A percentile compares a stretch with the other conserved stretches of the same genome.
Evolutionary conservation across 2,797 vertebrate genomes (phyloP).

Genomic region (Aythya fuligula): DNA sequence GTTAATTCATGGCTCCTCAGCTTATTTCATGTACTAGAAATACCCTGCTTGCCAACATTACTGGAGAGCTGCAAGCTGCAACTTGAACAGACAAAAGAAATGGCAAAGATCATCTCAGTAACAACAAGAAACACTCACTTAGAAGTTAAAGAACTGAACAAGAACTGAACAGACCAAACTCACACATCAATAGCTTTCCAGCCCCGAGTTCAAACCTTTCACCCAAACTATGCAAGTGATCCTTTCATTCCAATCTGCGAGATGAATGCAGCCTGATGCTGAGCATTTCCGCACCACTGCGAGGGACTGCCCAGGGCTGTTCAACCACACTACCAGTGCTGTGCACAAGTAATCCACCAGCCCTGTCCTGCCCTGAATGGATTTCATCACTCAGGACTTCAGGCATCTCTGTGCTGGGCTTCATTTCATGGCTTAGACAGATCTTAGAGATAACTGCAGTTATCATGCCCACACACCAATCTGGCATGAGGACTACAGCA

Average conservation of each 20-base stretch:
- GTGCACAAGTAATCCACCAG: not conserved
- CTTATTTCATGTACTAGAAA: not conserved
- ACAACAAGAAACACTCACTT: not conserved
- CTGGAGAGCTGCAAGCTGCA: not conserved
- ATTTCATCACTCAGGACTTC: not conserved
- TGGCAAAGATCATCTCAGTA: not conserved
- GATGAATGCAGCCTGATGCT: too few species aligned
- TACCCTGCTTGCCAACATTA: not conserved
- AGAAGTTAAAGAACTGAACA: not conserved
- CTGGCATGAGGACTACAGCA: not conserved
- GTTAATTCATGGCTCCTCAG: not conserved
- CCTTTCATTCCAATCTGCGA: accelerated
- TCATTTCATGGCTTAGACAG: not conserved
- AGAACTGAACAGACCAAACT: not conserved
- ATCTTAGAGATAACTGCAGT: not conserved
- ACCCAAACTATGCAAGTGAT: not conserved
- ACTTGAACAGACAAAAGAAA: not conserved
- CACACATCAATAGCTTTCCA: not conserved
- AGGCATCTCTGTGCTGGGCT: not conserved
- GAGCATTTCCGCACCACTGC: not conserved
- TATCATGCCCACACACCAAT: not conserved
- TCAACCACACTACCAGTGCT: not conserved
- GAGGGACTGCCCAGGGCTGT: not conserved
- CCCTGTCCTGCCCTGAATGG: not conserved
- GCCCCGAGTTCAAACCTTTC: not conserved